Conservation (phyloP, 2,797 vertebrate genomes). For the Pseudomugil gertrudae region DNA sequence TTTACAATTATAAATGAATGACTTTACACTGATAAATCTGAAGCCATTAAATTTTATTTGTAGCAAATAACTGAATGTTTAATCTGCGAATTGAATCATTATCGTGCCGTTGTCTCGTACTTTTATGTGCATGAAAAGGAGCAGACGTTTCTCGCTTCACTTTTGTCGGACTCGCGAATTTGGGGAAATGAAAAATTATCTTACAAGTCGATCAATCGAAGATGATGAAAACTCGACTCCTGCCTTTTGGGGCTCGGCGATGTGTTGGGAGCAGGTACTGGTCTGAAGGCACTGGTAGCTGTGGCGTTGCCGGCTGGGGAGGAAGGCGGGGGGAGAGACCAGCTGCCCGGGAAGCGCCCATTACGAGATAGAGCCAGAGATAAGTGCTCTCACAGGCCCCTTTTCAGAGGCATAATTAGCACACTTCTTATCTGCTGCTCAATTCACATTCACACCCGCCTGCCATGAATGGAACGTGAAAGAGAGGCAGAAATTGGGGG, state of each 20-base stretch:
- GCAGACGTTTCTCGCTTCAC: not conserved
- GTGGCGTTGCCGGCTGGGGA: slow-evolving; percentile 64
- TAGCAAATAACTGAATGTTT: not conserved
- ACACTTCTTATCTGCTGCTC: slow-evolving; percentile 89
- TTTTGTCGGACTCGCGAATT: not conserved
- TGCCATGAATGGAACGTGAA: slow-evolving; percentile 74
- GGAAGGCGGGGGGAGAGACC: slow-evolving; percentile 66
- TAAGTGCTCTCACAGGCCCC: slow-evolving; percentile 89
- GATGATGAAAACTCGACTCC: not conserved
- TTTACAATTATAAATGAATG: not conserved
- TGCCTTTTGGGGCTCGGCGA: slow-evolving; percentile 9
- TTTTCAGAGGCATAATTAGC: slow-evolving; percentile 89
- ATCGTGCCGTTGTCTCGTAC: not conserved
- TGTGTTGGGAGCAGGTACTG: slow-evolving; percentile 60
- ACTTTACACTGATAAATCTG: not conserved
- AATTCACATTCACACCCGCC: slow-evolving; percentile 87
- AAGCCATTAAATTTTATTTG: not conserved
- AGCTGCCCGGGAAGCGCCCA: slow-evolving; percentile 88
- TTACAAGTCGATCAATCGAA: not conserved
- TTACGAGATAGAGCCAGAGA: slow-evolving; percentile 88
- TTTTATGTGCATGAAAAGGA: not conserved
- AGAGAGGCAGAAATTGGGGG: slow-evolving; percentile 67
- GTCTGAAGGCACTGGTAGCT: slow-evolving; percentile 57
- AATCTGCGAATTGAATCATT: not conserved
- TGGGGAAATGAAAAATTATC: not conserved